These are phyloP conservation scores for Aratinga solstitialis DNA, from an alignment of 2,797 vertebrate genomes.

Conservation along the genomic window DNA sequence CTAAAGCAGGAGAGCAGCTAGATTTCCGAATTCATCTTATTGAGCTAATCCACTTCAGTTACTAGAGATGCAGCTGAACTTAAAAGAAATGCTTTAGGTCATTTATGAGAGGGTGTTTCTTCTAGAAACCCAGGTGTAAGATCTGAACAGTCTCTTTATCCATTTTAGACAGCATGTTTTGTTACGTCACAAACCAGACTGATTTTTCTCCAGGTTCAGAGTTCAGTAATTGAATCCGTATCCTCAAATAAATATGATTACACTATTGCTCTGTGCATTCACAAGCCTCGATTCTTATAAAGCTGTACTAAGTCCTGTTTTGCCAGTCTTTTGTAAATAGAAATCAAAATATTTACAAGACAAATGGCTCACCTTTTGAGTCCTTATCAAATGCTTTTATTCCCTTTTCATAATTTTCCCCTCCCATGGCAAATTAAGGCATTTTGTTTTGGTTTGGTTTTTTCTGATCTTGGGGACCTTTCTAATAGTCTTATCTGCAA, in stretches of 20 bases:
- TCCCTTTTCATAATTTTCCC: neutral
- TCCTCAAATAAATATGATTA: neutral
- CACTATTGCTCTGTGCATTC: neutral
- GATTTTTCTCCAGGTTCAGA: neutral
- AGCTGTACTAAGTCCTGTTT: neutral
- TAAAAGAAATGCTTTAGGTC: neutral
- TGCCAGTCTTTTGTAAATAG: neutral
- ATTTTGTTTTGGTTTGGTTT: neutral
- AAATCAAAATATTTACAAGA: neutral
- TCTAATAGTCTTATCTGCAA: neutral
- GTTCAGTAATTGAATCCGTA: neutral
- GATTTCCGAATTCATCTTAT: constrained; percentile 2
- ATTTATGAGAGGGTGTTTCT: neutral
- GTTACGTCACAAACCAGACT: neutral
- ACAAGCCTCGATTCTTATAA: neutral
- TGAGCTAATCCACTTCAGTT: neutral
- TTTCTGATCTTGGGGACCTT: neutral
- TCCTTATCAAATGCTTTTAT: neutral
- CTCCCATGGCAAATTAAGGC: neutral
- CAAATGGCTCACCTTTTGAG: neutral
- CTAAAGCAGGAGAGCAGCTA: neutral
- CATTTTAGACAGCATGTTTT: neutral
- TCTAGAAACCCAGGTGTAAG: neutral
- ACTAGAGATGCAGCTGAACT: neutral
- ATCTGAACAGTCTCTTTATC: neutral